phyloP scores from a whole-genome alignment of 1,140 invertebrate species.

The Ceratina calcarata region DNA sequence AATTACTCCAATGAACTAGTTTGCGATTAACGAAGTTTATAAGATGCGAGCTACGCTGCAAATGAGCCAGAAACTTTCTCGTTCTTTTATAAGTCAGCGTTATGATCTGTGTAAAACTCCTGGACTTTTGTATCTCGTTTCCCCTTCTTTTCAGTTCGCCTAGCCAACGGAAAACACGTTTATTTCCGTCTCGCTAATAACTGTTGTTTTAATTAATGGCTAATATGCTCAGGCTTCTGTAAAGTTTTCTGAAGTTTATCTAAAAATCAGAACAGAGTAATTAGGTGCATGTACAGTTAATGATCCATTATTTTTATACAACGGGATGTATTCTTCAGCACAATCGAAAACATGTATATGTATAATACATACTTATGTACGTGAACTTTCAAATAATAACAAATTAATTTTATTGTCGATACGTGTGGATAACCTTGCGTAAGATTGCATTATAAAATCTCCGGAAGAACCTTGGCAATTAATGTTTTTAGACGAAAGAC shows the following conservation, averaged over 20 bases:
- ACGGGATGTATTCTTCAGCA: background rate
- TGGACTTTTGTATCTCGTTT: background rate
- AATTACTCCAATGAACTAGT: conserved; percentile 8
- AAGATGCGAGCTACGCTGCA: background rate
- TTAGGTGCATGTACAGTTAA: background rate
- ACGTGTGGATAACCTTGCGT: too few relatives aligned
- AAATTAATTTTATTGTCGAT: too few relatives aligned
- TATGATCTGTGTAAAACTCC: background rate
- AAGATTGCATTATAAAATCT: too few relatives aligned
- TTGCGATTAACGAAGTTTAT: background rate
- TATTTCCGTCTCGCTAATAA: background rate
- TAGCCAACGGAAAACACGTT: background rate
- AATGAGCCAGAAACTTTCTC: background rate
- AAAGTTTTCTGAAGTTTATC: background rate
- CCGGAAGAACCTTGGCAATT: too few relatives aligned
- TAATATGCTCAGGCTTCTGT: background rate
- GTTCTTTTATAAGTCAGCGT: background rate
- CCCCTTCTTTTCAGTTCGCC: background rate
- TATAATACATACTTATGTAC: too few relatives aligned
- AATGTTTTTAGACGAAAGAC: too few relatives aligned
- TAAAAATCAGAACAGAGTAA: background rate
- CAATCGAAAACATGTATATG: background rate
- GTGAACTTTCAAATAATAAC: too few relatives aligned
- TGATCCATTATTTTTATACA: background rate
- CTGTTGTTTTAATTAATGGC: background rate